Evolutionary conservation across 2,113 vertebrate genomes (phyloP), one percentile per base, ranked within the genome.

Genomic region (Eulemur rufifrons): DNA sequence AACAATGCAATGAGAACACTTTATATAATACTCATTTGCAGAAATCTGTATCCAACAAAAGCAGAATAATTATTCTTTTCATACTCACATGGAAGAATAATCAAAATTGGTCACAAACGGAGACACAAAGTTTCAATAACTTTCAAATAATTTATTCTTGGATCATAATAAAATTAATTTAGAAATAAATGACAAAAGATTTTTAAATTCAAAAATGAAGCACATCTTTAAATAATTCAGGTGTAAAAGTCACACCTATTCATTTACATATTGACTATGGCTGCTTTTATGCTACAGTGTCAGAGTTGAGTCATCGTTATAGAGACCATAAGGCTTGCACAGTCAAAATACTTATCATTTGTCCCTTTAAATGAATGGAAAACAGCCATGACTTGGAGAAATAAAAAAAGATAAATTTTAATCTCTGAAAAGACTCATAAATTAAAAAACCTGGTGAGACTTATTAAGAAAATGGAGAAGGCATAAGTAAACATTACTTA

Each of bases 391-490:
- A 87, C 82, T 92, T 47, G 47, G 37, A 47, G 66, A 74, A 82
- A 86, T 73, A 17, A 87, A 66, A 66, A 45, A 56, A 18, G n/a
- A 66, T 78, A 34, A 45, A 64, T 6, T 74, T 82, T 86, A 82
- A 74, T 47, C 47, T 56, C 45, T 59, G 7, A 74, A 82, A 87
- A 87, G 25, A 56, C 56, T n/a, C 47, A 56, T 18, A 84, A 66
- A 66, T 87, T 82, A 37, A 52, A 3, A 54, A 52, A 54, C 17
- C 54, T 82, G 37, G 10, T 34, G 2, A 45, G 23, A 74, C 47
- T 77, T 18, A 86, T 86, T 95, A 82, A 66, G 45, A 95, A 95
- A 95, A 95, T 86, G 20, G 37, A 92, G 32, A 64, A 87, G 47
- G 11, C 25, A 74, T 56, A 82, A 87, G 74, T 32, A 74, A 66